Conservation (phyloP, 64 coral and sea anemone species). For the Pachyseris speciosa region DNA sequence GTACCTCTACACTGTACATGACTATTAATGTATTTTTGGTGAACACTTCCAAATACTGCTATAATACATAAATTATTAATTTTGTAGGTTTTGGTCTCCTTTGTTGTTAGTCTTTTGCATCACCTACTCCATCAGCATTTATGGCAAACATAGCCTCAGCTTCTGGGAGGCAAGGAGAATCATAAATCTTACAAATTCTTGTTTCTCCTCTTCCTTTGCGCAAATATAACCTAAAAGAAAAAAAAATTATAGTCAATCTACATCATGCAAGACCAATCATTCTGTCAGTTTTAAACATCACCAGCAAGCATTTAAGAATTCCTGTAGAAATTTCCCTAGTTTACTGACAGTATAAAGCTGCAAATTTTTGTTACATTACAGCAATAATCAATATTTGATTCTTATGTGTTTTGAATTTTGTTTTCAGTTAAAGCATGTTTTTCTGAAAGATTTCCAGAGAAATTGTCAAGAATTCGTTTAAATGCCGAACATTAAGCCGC, state of each 20-base stretch:
- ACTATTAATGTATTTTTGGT: neutral
- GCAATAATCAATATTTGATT: no score
- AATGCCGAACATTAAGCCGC: no score
- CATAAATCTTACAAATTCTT: conserved; percentile 98
- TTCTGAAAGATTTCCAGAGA: no score
- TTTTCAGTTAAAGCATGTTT: no score
- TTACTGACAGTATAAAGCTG: no score
- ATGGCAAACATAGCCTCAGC: conserved; percentile 99
- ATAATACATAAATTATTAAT: neutral
- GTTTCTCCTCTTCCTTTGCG: conserved; percentile 98
- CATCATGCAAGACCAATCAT: neutral
- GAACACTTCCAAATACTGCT: neutral
- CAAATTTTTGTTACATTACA: no score
- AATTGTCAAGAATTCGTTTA: no score
- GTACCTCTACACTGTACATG: neutral
- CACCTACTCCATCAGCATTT: conserved; percentile 97
- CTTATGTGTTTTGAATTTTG: no score
- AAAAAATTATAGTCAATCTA: neutral
- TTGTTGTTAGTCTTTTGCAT: conserved; percentile 82
- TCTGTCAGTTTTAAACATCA: no score
- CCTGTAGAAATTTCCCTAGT: no score
- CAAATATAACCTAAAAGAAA: conserved; percentile 78
- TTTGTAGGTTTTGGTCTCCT: neutral
- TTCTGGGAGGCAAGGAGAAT: conserved; percentile 95
- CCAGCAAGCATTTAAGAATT: no score